These are phyloP conservation scores for Neodontobutis hainanensis DNA, from an alignment of 2,113 vertebrate genomes.

Conservation along the genomic window DNA sequence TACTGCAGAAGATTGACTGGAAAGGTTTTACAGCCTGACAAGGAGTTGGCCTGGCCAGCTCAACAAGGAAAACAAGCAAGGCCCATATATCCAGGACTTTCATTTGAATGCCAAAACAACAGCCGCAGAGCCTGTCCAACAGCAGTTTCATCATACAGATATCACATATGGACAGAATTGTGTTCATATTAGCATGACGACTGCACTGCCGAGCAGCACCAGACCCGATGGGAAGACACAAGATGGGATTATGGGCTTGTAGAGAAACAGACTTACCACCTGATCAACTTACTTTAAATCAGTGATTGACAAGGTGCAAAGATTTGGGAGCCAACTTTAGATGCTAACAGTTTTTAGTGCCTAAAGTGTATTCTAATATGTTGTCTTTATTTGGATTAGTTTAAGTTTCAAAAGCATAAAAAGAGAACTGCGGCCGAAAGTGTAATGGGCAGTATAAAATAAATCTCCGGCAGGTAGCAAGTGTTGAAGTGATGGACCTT, in stretches of 20 bases:
- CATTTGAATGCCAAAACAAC: slow-evolving; percentile 71
- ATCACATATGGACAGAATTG: slow-evolving; percentile 76
- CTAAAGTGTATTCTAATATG: slow-evolving; percentile 7
- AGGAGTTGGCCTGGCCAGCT: slow-evolving; percentile 66
- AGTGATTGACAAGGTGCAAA: slow-evolving; percentile 28
- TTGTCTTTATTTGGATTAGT: too few relatives aligned
- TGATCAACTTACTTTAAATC: slow-evolving; percentile 43
- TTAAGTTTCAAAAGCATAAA: too few relatives aligned
- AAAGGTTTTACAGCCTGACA: slow-evolving; percentile 72
- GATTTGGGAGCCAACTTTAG: not conserved
- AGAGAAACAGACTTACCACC: slow-evolving; percentile 49
- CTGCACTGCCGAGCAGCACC: slow-evolving; percentile 31
- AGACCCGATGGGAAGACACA: slow-evolving; percentile 44
- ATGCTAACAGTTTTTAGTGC: slow-evolving; percentile 20
- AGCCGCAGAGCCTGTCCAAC: slow-evolving; percentile 60
- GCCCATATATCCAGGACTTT: slow-evolving; percentile 66
- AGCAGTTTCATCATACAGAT: slow-evolving; percentile 74
- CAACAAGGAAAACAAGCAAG: slow-evolving; percentile 75
- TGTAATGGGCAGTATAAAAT: not conserved
- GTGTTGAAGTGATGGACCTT: slow-evolving; percentile 5
- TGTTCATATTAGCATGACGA: slow-evolving; percentile 58
- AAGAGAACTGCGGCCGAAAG: not conserved
- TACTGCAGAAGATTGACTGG: slow-evolving; percentile 74
- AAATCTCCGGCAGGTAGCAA: slow-evolving; percentile 22
- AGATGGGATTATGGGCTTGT: slow-evolving; percentile 42